Evolutionary conservation across 1,140 invertebrate species (phyloP), one percentile per base, ranked within the genome.

Genomic region (Coelopa frigida): DNA sequence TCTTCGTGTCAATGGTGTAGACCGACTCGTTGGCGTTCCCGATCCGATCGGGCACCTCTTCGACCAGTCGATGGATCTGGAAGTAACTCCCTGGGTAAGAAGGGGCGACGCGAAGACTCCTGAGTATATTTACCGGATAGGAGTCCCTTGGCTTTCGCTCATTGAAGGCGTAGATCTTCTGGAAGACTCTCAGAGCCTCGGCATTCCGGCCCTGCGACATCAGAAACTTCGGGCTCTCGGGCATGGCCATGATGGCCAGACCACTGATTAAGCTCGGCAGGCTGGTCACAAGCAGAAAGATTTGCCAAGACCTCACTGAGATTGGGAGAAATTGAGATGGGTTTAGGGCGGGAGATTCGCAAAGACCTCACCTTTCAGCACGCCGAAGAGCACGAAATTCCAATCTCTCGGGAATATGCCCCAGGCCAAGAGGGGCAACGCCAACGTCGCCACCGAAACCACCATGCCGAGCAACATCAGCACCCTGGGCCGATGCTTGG

Each of bases 201-300:
- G 78, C 73, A 49, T 82, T 83, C 33, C 77, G 75, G 43, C 83
- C 82, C 54, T 77, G 72, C 0, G 81, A 79, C 78, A 91, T 84
- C 0, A 87, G 67, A 67, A 84, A 89, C 67, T 89, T 89, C 3
- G 88, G 87, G 58, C 84, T 89, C 61, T 91, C 88, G 0, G 85
- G 82, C 5, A 89, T 73, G 52, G 82, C 81, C 36, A 77, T 72
- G 35, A 87, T 75, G 0, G 76, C 63, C 6, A 80, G 33, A 2
- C 77, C 78, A 8, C 80, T 78, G 3, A 83, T 51, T 0, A 89
- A 53, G 18, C 79, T 79, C 5, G 86, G 82, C 21, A 87, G 22
- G 0, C 78, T 78, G 42, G 79, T 77, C 1, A 77, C 48, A 8
- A 81, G 70, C 1, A 90, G 68, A 64, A 84, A 89, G 10, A 90